Evolutionary conservation across 2,888 invertebrate genomes (phyloP), one percentile per base, ranked within the genome.

Genomic region (Amphipyra berbera): DNA sequence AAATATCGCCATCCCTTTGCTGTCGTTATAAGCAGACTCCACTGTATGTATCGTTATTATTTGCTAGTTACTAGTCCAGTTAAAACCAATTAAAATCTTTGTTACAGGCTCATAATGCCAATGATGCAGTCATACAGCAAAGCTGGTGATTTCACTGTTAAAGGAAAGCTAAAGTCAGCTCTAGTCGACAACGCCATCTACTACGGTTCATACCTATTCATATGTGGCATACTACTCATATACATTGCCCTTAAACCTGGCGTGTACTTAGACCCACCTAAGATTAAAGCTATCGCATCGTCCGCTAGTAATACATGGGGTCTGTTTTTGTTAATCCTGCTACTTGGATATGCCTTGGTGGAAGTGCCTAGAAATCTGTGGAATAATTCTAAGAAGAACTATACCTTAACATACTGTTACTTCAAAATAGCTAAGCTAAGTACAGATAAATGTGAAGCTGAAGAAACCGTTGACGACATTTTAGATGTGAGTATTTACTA

Each of bases 301-400:
- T 98, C 99, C 13, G 99, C 99, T 3, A 99, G 99, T 84, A 99
- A 99, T 88, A 99, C 99, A 0, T 99, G 99, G 99, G 99, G 99
- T 61, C 95, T 99, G 55, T 99, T 99, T 88, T 95, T 99, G 35
- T 95, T 99, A 49, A 98, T 99, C 48, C 94, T 99, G 21, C 95
- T 99, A 69, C 96, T 99, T 15, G 96, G 98, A 33, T 99, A 99
- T 91, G 99, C 99, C 0, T 95, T 99, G 59, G 99, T 99, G 0
- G 99, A 99, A 93, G 98, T 99, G 3, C 98, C 98, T 0, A 96
- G 99, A 61, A 97, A 97, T 73, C 93, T 99, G 42, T 99, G 99
- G 99, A 97, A 98, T 84, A 97, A 97, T 79, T 97, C 98, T 3
- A 97, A 97, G 87, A 97, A 97, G 66, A 97, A 97, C 47, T 97